phyloP scores from a whole-genome alignment of 53 echinoderm and acorn worm genomes.

The Paracentrotus lividus region DNA sequence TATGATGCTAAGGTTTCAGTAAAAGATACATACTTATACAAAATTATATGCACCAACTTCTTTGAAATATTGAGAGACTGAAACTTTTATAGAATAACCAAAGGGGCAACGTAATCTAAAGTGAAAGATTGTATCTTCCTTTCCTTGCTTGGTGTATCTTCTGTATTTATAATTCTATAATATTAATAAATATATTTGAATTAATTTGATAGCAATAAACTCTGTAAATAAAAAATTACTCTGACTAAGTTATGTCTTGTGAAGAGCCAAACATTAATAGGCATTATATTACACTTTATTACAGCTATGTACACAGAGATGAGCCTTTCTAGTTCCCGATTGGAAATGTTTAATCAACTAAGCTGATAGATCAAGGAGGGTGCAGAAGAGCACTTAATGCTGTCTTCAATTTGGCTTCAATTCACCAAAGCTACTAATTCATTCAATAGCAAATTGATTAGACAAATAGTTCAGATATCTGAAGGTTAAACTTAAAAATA shows the following conservation, averaged over 20 bases:
- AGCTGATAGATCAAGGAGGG: background rate
- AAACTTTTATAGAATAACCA: background rate
- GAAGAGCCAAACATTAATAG: no score
- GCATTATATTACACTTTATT: no score
- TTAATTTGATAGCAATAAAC: background rate
- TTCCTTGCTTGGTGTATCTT: background rate
- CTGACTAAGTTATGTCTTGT: background rate
- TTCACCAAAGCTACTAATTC: background rate
- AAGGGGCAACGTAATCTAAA: background rate
- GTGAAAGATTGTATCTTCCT: background rate
- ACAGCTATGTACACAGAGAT: no score
- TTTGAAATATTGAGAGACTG: background rate
- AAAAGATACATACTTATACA: no score
- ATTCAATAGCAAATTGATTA: background rate
- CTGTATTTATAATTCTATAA: background rate
- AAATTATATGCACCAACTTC: no score
- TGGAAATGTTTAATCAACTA: background rate
- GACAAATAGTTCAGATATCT: background rate
- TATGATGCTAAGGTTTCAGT: no score
- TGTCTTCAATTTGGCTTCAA: background rate
- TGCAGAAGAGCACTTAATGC: background rate
- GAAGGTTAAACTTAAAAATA: background rate
- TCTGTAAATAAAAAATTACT: background rate
- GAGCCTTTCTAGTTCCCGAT: no score
- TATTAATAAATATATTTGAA: background rate